Evolutionary conservation across 1,140 invertebrate genomes (phyloP).

Genomic region (Varroa destructor): DNA sequence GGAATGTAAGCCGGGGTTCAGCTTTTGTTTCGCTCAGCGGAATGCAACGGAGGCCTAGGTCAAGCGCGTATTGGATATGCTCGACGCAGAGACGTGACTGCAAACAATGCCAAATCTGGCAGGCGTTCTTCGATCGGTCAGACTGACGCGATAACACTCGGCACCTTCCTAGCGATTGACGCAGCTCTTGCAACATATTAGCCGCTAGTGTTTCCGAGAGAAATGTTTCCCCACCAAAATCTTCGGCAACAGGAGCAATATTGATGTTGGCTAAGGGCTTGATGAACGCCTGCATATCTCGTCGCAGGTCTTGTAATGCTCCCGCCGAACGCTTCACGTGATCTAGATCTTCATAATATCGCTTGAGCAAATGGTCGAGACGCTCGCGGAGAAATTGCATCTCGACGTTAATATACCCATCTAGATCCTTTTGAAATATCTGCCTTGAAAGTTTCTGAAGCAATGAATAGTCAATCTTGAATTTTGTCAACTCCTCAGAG

Average conservation of each 20-base stretch:
- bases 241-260: conserved; percentile 73
- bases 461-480: conserved; percentile 61
- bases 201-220: conserved; percentile 91
- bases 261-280: conserved; percentile 79
- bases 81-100: conserved; percentile 73
- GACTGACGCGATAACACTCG: conserved; percentile 64
- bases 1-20: conserved; percentile 79
- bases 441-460: conserved; percentile 64
- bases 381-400: conserved; percentile 60
- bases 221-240: conserved; percentile 93
- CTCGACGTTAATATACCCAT: conserved; percentile 62
- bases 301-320: conserved; percentile 75
- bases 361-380: conserved; percentile 56
- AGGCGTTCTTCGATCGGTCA: conserved; percentile 64
- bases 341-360: conserved; percentile 82
- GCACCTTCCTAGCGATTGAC: conserved; percentile 76
- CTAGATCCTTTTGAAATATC: conserved; percentile 66
- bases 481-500: conserved; percentile 54
- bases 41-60: conserved; percentile 64
- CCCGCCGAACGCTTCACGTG: conserved; percentile 76
- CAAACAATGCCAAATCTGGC: conserved; percentile 70
- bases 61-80: conserved; percentile 89
- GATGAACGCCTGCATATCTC: conserved; percentile 84
- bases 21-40: conserved; percentile 71
- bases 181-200: conserved; percentile 76